These are phyloP conservation scores for Epinotia brunnichana DNA, from an alignment of 2,888 invertebrate genomes.

Conservation along the genomic window DNA sequence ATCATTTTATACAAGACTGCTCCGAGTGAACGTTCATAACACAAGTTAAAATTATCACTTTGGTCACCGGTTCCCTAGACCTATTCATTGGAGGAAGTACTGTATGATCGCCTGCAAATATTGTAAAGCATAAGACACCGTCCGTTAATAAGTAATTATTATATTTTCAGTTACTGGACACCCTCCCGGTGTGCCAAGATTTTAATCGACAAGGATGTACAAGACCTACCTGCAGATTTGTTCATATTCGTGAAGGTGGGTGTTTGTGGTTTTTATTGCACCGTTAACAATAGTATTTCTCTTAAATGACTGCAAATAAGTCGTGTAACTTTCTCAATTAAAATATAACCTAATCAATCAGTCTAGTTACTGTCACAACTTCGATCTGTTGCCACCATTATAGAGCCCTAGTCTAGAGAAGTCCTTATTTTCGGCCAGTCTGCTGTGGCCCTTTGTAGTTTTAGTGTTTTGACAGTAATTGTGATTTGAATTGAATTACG, in stretches of 20 bases:
- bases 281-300: slow-evolving; percentile 38
- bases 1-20: slow-evolving; percentile 11
- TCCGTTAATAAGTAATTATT: slow-evolving; percentile 67
- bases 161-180: slow-evolving; percentile 98
- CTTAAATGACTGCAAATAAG: slow-evolving; percentile 46
- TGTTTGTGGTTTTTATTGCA: slow-evolving; percentile 47
- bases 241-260: slow-evolving; percentile 98
- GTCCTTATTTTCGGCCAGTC: background rate
- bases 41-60: background rate
- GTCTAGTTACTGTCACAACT: slow-evolving; percentile 40
- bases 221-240: slow-evolving; percentile 98
- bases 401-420: background rate
- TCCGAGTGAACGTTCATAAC: slow-evolving; percentile 14
- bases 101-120: slow-evolving; percentile 58
- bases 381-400: background rate
- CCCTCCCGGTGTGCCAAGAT: slow-evolving; percentile 99
- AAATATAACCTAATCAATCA: slow-evolving; percentile 10
- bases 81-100: slow-evolving; percentile 57
- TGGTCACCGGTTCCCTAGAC: slow-evolving; percentile 29
- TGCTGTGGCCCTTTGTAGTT: background rate
- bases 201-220: slow-evolving; percentile 99
- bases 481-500: slow-evolving; percentile 10
- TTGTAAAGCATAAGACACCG: slow-evolving; percentile 50
- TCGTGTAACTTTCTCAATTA: slow-evolving; percentile 34
- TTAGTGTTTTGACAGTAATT: slow-evolving; percentile 37